A percentile compares a stretch with the other conserved stretches of the same genome.
Evolutionary conservation across 1,140 invertebrate species (phyloP).

Genomic region (Littorina saxatilis): DNA sequence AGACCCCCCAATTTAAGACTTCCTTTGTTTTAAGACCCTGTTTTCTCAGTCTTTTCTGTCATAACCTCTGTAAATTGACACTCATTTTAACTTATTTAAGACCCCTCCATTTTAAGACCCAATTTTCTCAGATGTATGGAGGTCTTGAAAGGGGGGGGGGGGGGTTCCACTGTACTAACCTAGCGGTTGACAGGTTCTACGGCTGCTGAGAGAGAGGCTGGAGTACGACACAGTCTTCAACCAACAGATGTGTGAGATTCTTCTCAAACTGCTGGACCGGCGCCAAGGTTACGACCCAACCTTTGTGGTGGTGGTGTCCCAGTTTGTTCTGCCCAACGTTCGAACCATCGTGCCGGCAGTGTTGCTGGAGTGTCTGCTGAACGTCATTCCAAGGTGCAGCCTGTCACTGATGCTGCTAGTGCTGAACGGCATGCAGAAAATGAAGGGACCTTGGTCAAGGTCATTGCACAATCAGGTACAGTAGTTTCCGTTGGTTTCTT

Average conservation of each 20-base stretch:
- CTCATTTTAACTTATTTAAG: too few species aligned
- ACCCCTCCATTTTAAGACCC: too few species aligned
- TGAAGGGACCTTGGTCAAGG: slow-evolving; percentile 41
- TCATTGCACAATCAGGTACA: slow-evolving; percentile 40
- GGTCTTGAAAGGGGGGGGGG: too few species aligned
- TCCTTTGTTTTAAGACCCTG: too few species aligned
- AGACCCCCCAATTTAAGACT: too few species aligned
- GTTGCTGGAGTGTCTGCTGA: slow-evolving; percentile 36
- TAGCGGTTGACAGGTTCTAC: slow-evolving; percentile 41
- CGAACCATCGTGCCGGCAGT: slow-evolving; percentile 28
- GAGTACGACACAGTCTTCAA: slow-evolving; percentile 29
- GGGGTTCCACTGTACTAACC: too few species aligned
- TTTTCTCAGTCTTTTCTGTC: too few species aligned
- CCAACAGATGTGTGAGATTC: slow-evolving; percentile 28
- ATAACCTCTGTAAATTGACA: too few species aligned
- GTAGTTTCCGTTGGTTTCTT: too few species aligned
- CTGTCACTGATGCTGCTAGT: slow-evolving; percentile 31
- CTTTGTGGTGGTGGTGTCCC: slow-evolving; percentile 31
- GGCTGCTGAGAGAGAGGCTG: slow-evolving; percentile 37
- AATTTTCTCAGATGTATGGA: too few species aligned
- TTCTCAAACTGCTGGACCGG: slow-evolving; percentile 29
- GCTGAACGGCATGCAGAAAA: slow-evolving; percentile 41
- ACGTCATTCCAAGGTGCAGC: slow-evolving; percentile 43
- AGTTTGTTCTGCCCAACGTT: slow-evolving; percentile 40
- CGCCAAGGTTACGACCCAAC: slow-evolving; percentile 38